Conservation (phyloP, 2,113 vertebrate species). For the Aythya baeri region DNA sequence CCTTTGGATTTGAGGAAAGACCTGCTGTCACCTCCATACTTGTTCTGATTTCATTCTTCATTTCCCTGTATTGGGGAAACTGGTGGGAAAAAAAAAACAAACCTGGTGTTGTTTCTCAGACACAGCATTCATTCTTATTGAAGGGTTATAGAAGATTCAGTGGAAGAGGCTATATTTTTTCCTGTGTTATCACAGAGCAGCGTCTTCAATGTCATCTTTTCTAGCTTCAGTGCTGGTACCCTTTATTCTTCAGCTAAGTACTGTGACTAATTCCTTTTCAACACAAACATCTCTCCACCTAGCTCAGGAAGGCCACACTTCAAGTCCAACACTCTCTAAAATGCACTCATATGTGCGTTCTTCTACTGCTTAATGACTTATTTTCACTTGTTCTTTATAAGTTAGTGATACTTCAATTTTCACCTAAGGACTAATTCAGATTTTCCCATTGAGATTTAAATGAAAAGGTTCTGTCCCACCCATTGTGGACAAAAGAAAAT, state of each 20-base stretch:
- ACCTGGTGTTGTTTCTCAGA: too few relatives aligned
- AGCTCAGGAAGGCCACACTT: not conserved
- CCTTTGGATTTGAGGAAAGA: not conserved
- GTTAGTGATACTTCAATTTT: too few relatives aligned
- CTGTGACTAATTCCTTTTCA: not conserved
- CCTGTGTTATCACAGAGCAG: not conserved
- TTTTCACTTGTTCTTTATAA: too few relatives aligned
- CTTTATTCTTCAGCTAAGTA: not conserved
- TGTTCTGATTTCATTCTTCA: not conserved
- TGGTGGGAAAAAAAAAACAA: too few relatives aligned
- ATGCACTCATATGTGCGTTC: not conserved
- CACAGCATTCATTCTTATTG: too few relatives aligned
- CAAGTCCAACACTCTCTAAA: not conserved
- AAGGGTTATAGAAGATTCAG: too few relatives aligned
- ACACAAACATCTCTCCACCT: not conserved
- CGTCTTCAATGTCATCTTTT: not conserved
- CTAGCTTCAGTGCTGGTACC: not conserved
- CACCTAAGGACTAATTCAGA: too few relatives aligned
- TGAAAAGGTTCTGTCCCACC: too few relatives aligned
- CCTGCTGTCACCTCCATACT: not conserved
- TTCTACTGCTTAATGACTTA: too few relatives aligned
- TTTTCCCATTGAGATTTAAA: too few relatives aligned
- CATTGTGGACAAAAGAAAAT: too few relatives aligned
- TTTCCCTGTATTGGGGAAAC: too few relatives aligned
- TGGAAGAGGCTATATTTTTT: not conserved